phyloP scores from a whole-genome alignment of 2,113 vertebrate species.

The Nothoprocta pentlandii region DNA sequence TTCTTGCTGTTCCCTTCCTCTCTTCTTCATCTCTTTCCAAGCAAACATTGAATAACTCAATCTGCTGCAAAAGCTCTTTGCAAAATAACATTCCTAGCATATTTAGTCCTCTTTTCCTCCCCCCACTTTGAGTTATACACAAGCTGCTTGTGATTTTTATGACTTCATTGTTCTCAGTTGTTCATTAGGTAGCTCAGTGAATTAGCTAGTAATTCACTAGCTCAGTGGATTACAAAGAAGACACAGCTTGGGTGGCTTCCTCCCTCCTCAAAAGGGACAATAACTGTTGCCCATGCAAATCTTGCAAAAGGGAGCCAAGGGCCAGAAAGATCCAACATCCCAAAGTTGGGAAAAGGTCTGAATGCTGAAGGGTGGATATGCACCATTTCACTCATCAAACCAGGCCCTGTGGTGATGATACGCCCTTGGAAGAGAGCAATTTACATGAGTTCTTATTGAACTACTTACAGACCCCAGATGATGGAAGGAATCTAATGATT shows the following conservation, averaged over 20 bases:
- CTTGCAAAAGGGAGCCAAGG: neutral
- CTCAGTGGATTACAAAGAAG: neutral
- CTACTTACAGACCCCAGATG: neutral
- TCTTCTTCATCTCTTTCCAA: neutral
- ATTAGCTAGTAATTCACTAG: constrained; percentile 27
- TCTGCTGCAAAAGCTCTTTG: constrained; percentile 17
- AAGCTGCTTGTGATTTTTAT: constrained; percentile 60
- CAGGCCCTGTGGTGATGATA: neutral
- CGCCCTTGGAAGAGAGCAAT: neutral
- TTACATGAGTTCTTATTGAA: neutral
- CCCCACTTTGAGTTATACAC: constrained; percentile 30
- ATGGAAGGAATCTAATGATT: neutral
- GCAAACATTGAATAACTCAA: neutral
- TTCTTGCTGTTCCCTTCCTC: constrained; percentile 9
- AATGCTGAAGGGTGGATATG: neutral
- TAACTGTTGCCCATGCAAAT: neutral
- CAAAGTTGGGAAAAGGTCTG: neutral
- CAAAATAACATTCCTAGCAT: constrained; percentile 62
- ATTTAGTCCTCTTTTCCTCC: constrained; percentile 48
- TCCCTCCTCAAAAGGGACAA: neutral
- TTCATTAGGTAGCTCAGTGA: constrained; percentile 8
- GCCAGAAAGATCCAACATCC: neutral
- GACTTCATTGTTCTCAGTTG: constrained; percentile 43
- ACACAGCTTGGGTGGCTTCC: constrained; percentile 12
- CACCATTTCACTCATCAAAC: neutral